These are phyloP conservation scores for Epinotia bilunana DNA, from an alignment of 2,888 invertebrate genomes.

Conservation along the genomic window DNA sequence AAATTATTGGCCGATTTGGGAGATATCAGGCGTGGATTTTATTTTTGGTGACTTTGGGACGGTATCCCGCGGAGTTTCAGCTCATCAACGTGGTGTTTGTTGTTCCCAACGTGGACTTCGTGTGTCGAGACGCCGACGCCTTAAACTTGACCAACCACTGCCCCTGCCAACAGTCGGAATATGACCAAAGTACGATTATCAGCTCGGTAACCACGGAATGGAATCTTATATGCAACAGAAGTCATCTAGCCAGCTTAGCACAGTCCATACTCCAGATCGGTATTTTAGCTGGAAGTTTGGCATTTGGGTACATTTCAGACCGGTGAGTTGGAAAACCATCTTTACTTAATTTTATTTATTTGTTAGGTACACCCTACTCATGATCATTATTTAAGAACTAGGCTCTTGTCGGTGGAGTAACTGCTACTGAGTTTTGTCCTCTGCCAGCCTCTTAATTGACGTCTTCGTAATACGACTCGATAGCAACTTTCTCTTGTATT, in stretches of 20 bases:
- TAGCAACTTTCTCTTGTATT: no score
- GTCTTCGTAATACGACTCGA: no score
- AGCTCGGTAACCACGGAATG: slow-evolving; percentile 86
- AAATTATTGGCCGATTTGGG: slow-evolving; percentile 82
- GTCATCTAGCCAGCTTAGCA: slow-evolving; percentile 80
- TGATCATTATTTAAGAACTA: no score
- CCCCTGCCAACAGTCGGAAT: slow-evolving; percentile 78
- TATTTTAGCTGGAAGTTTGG: slow-evolving; percentile 81
- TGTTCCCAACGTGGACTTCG: slow-evolving; percentile 80
- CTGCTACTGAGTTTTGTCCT: no score
- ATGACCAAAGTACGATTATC: slow-evolving; percentile 79
- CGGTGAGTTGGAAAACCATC: slow-evolving; percentile 57
- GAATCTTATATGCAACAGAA: slow-evolving; percentile 84
- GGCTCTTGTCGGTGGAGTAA: no score
- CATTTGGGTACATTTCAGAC: slow-evolving; percentile 82
- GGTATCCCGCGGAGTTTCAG: slow-evolving; percentile 84
- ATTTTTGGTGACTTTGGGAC: slow-evolving; percentile 77
- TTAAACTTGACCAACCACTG: slow-evolving; percentile 71
- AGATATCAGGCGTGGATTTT: slow-evolving; percentile 83
- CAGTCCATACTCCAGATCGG: slow-evolving; percentile 85
- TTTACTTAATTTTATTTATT: neutral
- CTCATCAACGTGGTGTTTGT: slow-evolving; percentile 83
- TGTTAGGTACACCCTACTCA: neutral
- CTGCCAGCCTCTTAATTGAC: no score
- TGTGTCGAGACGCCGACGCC: slow-evolving; percentile 68